Conservation (phyloP, 2,113 vertebrate genomes). For the Copsychus sechellarum region DNA sequence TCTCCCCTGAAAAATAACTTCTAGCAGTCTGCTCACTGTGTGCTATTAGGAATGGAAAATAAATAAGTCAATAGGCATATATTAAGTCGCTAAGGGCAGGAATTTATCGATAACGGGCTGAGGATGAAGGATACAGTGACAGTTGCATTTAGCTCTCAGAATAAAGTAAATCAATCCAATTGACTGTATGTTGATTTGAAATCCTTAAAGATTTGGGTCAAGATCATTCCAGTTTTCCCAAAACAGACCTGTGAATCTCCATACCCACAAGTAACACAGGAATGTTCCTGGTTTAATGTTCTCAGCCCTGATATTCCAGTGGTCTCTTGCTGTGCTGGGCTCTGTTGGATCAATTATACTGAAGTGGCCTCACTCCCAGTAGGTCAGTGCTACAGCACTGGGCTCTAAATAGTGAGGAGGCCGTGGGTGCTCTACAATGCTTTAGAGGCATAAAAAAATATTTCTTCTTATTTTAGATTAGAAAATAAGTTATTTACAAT, state of each 20-base stretch:
- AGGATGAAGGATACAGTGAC: conserved; percentile 20
- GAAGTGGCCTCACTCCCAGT: background rate
- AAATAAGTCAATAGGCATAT: background rate
- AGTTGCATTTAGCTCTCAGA: conserved; percentile 27
- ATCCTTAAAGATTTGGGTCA: conserved; percentile 19
- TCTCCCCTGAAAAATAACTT: background rate
- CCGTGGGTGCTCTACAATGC: background rate
- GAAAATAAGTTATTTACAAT: background rate
- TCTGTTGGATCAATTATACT: background rate
- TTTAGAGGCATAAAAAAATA: background rate
- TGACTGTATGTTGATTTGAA: conserved; percentile 33
- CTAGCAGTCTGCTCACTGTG: background rate
- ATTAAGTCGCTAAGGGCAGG: conserved; percentile 12
- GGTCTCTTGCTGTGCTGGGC: background rate
- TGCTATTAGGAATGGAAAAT: background rate
- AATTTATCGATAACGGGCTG: background rate
- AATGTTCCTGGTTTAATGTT: background rate
- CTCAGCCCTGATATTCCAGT: background rate
- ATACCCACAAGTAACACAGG: background rate
- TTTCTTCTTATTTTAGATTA: background rate
- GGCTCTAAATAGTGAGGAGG: background rate
- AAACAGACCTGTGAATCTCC: background rate
- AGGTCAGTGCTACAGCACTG: background rate
- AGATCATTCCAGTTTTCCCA: background rate
- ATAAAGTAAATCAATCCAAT: conserved; percentile 34